Evolutionary conservation across 2,797 vertebrate species (phyloP), one percentile per base, ranked within the genome.

Genomic region (Trematomus bernacchii): DNA sequence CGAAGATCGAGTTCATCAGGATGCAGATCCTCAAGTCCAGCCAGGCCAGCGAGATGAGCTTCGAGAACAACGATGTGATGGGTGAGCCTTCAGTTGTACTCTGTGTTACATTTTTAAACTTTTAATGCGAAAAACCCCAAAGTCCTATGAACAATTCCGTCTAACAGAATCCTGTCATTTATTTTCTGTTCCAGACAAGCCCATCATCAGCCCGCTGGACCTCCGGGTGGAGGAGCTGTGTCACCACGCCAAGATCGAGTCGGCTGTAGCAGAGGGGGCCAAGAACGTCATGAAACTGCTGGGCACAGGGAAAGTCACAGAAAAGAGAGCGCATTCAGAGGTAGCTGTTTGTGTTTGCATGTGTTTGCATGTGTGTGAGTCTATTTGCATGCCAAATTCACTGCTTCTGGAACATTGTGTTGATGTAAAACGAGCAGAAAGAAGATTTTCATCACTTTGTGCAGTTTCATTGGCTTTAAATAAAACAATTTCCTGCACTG

Each of bases 1-100:
- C 96, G 18, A 99, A 99, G 95, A 99, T 99, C 40, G 97, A 99
- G 96, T 98, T 99, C 87, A 99, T 99, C 94, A 94, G 98, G 88
- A 99, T 99, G 98, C 98, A 99, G 95, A 98, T 99, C 95, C 97
- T 99, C 81, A 99, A 99, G 89, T 96, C 97, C 83, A 97, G 97
- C 91, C 98, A 99, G 94, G 95, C 97, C 91, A 97, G 92, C 72
- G 98, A 99, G 93, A 82, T 97, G 94, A 97, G 94, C 93, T 98
- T 97, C 74, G 98, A 99, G 87, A 99, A 94, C 94, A 97, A 96
- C 83, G 96, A 98, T 59, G 93, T 92, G 91, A 90, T 95, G 85
- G 93, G 93, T 94, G 83, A 92, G 91, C 10, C 15, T 30, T 21
- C 0, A 0, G 15, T 58, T 14, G 4, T n/a, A 6, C 51, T 27